phyloP scores from a whole-genome alignment of 2,888 invertebrate species.

The Spialia ferax region DNA sequence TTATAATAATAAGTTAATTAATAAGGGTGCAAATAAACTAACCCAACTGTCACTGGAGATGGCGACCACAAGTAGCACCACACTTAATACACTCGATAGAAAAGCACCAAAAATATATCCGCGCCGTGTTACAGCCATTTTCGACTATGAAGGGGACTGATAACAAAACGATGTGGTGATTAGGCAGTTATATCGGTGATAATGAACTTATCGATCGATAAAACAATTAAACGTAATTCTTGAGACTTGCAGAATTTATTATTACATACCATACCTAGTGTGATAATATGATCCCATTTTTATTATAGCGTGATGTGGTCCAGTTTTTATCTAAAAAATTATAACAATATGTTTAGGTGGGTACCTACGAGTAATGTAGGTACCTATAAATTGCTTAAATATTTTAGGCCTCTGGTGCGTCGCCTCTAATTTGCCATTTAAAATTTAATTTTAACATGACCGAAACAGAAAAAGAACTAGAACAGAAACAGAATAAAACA shows the following conservation, averaged over 20 bases:
- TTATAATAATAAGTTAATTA: no score
- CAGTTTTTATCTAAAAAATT: no score
- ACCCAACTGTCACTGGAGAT: slow-evolving; percentile 80
- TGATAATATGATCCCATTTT: not conserved
- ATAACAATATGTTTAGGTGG: no score
- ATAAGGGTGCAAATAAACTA: slow-evolving; percentile 52
- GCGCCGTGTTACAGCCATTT: slow-evolving; percentile 78
- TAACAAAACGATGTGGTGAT: slow-evolving; percentile 38
- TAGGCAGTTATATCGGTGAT: slow-evolving; percentile 43
- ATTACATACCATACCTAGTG: no score
- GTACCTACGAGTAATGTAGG: no score
- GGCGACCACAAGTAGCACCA: slow-evolving; percentile 68
- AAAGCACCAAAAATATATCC: slow-evolving; percentile 77
- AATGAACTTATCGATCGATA: slow-evolving; percentile 46
- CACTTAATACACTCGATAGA: slow-evolving; percentile 67
- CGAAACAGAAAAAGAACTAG: no score
- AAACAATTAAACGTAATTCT: slow-evolving; percentile 38
- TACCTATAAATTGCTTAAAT: no score
- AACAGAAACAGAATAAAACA: no score
- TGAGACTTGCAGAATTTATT: slow-evolving; percentile 30
- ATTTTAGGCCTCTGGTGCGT: no score
- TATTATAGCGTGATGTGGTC: no score
- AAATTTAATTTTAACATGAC: no score
- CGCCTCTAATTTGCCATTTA: no score
- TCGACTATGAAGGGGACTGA: slow-evolving; percentile 43